A percentile compares a stretch with the other conserved stretches of the same genome.
Conservation (phyloP, 2,888 invertebrate genomes). For the Heteromurus nitidus region DNA sequence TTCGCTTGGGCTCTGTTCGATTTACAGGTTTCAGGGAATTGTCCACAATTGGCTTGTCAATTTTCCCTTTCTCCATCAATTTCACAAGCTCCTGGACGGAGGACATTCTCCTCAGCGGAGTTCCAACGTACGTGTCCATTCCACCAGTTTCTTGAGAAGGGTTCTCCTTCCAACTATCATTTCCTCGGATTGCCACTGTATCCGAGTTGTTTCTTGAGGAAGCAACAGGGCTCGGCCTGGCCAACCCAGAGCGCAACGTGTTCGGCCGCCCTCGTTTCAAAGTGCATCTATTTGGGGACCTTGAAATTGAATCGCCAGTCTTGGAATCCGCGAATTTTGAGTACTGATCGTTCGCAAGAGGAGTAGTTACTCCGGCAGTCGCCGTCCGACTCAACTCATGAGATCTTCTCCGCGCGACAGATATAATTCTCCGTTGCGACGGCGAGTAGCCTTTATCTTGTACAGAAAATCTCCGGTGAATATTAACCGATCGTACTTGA, state of each 20-base stretch:
- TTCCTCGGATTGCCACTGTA: not conserved
- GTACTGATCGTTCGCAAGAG: not conserved
- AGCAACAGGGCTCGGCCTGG: slow-evolving; percentile 74
- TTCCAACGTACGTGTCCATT: slow-evolving; percentile 23
- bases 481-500: slow-evolving; percentile 17
- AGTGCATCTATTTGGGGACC: slow-evolving; percentile 69
- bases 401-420: slow-evolving; percentile 54
- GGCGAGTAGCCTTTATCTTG: slow-evolving; percentile 62
- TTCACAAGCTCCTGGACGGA: slow-evolving; percentile 70
- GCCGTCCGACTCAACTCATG: slow-evolving; percentile 57
- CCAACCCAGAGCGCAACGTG: slow-evolving; percentile 76
- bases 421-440: slow-evolving; percentile 51
- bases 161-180: slow-evolving; percentile 30
- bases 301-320: slow-evolving; percentile 23
- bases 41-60: not conserved
- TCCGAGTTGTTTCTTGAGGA: slow-evolving; percentile 39
- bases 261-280: slow-evolving; percentile 79
- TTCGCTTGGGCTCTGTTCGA: slow-evolving; percentile 24
- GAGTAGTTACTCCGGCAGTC: slow-evolving; percentile 31
- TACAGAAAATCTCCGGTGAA: slow-evolving; percentile 63
- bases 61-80: slow-evolving; percentile 53
- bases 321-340: not conserved
- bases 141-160: not conserved
- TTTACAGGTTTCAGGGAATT: slow-evolving; percentile 24
- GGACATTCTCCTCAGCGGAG: slow-evolving; percentile 66